Evolutionary conservation across 2,888 invertebrate species (phyloP).

Genomic region (Nesidiocoris tenuis): DNA sequence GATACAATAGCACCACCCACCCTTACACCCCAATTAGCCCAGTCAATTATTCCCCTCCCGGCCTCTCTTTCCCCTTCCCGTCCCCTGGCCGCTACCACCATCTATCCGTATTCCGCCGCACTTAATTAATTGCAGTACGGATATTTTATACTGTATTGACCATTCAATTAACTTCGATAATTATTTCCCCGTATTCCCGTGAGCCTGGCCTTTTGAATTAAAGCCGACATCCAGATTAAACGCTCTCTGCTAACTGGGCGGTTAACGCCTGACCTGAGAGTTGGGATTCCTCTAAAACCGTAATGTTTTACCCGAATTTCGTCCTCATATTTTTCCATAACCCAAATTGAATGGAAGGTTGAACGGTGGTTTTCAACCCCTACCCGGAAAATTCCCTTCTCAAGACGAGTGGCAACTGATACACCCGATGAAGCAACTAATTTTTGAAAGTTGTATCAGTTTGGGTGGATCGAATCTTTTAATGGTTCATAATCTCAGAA

Average conservation of each 20-base stretch:
- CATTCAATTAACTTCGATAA: constrained; percentile 48
- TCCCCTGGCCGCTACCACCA: constrained; percentile 5
- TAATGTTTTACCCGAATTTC: too few species aligned
- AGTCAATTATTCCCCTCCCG: constrained; percentile 47
- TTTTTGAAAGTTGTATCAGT: too few species aligned
- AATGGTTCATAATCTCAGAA: too few species aligned
- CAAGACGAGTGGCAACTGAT: too few species aligned
- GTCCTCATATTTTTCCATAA: too few species aligned
- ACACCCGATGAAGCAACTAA: too few species aligned
- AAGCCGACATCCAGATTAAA: constrained; percentile 17
- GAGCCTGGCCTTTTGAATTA: constrained; percentile 22
- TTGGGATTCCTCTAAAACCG: too few species aligned
- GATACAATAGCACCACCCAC: constrained; percentile 46
- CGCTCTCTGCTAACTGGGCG: background rate
- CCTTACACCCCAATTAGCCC: constrained; percentile 47
- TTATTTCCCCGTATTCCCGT: constrained; percentile 38
- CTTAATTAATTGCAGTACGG: constrained; percentile 47
- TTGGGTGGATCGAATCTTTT: too few species aligned
- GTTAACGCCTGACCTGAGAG: too few species aligned
- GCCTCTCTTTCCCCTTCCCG: constrained; percentile 1
- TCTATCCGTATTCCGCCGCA: background rate
- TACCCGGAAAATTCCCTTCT: too few species aligned
- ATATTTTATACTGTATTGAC: constrained; percentile 48
- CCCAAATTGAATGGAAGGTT: too few species aligned
- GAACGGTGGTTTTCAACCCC: too few species aligned